These are phyloP conservation scores for Doris montereyensis DNA, from an alignment of 2,888 invertebrate species.

Conservation along the genomic window DNA sequence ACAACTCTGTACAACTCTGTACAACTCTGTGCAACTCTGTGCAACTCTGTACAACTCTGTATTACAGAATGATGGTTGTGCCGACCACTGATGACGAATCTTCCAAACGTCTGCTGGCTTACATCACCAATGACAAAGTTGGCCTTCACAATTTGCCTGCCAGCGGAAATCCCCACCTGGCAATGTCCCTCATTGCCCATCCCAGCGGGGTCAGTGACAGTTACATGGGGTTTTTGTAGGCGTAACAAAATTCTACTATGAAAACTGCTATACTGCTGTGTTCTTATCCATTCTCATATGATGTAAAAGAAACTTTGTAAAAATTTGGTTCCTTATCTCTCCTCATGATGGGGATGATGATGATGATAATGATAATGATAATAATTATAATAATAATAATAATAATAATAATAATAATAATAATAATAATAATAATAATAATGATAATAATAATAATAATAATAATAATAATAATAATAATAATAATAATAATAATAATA, in stretches of 20 bases:
- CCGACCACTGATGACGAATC: constrained; percentile 58
- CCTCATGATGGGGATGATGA: neutral
- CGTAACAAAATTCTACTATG: too few relatives aligned
- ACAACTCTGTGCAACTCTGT: too few relatives aligned
- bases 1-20: too few relatives aligned
- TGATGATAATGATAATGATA: neutral
- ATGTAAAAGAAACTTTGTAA: too few relatives aligned
- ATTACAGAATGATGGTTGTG: constrained; percentile 60
- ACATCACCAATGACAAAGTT: constrained; percentile 79
- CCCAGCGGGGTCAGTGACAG: constrained; percentile 78
- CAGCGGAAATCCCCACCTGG: constrained; percentile 82
- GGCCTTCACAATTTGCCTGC: constrained; percentile 81
- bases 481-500: too few relatives aligned
- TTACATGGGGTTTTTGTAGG: too few relatives aligned
- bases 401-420: neutral
- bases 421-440: neutral
- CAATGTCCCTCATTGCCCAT: constrained; percentile 78
- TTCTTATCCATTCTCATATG: too few relatives aligned
- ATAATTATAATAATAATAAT: neutral
- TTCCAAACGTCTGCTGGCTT: constrained; percentile 76
- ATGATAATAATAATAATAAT: constrained; percentile 43
- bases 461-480: too few relatives aligned
- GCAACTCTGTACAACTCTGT: constrained; percentile 9
- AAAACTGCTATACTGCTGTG: too few relatives aligned
- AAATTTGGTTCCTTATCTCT: too few relatives aligned